These are phyloP conservation scores for Athene noctua DNA, from an alignment of 2,113 vertebrate species.

Conservation along the genomic window DNA sequence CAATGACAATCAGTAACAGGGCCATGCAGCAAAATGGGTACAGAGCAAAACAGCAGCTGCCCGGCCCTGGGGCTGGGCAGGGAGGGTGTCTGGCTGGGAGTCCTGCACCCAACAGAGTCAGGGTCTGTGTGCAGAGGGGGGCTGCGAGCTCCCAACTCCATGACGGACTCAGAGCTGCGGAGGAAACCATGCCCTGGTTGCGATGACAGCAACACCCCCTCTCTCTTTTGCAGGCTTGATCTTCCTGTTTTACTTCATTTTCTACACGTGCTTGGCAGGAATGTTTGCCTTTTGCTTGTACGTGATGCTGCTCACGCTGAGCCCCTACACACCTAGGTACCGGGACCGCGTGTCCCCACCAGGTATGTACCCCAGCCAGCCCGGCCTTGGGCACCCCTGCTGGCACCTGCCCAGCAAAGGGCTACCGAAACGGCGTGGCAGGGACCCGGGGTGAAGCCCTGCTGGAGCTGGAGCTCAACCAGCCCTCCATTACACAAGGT, in stretches of 20 bases:
- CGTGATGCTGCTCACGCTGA: conserved; percentile 90
- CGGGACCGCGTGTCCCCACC: conserved; percentile 91
- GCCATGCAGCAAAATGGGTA: background rate
- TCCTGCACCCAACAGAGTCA: background rate
- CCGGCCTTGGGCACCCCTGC: background rate
- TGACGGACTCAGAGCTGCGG: fast-evolving
- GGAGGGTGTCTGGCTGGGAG: background rate
- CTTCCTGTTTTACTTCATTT: conserved; percentile 88
- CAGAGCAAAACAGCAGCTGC: background rate
- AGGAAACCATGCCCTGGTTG: background rate
- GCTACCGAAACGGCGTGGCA: fast-evolving
- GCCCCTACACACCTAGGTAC: conserved; percentile 87
- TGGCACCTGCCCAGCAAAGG: background rate
- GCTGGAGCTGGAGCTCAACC: background rate
- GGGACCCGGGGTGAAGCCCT: background rate
- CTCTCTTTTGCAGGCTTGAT: conserved; percentile 82
- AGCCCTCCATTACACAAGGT: background rate
- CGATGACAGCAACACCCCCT: background rate
- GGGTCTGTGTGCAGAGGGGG: background rate
- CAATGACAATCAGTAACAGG: no score
- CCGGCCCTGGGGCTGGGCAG: fast-evolving
- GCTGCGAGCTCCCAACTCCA: background rate
- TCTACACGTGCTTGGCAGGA: conserved; percentile 90
- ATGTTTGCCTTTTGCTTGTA: conserved; percentile 93
- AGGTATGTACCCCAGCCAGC: conserved; percentile 74